Percentiles rank a stretch among this genome's conserved stretches.
phyloP scores from a whole-genome alignment of 2,113 vertebrate genomes.

The Sardina pilchardus region DNA sequence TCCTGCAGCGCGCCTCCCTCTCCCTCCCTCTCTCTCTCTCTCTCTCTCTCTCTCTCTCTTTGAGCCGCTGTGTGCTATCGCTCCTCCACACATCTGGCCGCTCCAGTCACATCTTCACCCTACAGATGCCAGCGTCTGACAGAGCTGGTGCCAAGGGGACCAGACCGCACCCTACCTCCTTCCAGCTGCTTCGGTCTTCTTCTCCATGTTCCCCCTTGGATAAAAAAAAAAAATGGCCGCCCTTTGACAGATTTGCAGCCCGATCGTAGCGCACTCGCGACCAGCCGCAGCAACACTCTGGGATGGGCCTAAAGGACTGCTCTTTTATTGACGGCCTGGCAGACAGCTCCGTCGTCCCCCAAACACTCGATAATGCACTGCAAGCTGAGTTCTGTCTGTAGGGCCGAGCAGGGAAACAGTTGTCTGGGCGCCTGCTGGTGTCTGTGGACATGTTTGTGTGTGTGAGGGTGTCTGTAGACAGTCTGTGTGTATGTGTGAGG shows the following conservation, averaged over 20 bases:
- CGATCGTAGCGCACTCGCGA: background rate
- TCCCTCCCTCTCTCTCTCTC: background rate
- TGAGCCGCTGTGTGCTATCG: background rate
- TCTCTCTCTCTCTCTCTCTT: background rate
- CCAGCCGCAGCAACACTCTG: background rate
- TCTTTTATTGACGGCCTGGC: conserved; percentile 1
- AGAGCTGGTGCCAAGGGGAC: background rate
- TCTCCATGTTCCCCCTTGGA: background rate
- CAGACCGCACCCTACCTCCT: background rate
- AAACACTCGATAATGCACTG: conserved; percentile 2
- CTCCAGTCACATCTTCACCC: background rate
- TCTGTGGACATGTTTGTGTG: background rate
- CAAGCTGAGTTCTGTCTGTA: background rate
- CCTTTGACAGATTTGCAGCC: background rate
- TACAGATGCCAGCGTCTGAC: background rate
- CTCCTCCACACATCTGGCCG: background rate
- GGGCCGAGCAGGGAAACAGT: background rate
- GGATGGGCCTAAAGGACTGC: background rate
- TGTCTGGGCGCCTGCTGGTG: conserved; percentile 3
- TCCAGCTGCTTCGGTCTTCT: background rate
- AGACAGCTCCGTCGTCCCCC: background rate
- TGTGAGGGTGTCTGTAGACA: background rate
- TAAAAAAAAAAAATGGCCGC: background rate
- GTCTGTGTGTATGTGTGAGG: background rate
- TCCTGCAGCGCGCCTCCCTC: background rate